phyloP scores from a whole-genome alignment of 2,113 vertebrate species.

The Cyprinodon tularosa region DNA sequence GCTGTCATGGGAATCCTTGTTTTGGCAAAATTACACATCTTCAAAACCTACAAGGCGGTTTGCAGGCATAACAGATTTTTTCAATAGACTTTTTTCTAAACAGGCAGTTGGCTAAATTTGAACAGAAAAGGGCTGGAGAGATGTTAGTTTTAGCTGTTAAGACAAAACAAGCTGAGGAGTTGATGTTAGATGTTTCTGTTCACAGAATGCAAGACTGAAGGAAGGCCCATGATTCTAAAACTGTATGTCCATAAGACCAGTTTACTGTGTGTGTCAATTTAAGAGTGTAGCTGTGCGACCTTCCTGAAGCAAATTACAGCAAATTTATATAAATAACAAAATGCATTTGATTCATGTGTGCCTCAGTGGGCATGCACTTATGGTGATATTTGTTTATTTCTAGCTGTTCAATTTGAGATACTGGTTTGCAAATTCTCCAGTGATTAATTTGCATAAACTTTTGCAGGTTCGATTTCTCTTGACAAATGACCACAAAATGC shows the following conservation, averaged over 20 bases:
- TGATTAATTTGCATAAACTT: conserved; percentile 63
- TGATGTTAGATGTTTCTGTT: conserved; percentile 27
- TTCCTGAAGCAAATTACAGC: conserved; percentile 39
- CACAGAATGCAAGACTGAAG: conserved; percentile 26
- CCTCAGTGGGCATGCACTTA: background rate
- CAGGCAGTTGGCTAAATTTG: conserved; percentile 55
- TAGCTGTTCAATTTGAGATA: conserved; percentile 26
- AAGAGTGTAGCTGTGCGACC: conserved; percentile 46
- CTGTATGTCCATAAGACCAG: conserved; percentile 60
- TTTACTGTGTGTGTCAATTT: conserved; percentile 50
- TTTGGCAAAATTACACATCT: conserved; percentile 72
- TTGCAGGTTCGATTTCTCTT: conserved; percentile 42
- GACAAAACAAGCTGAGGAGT: conserved; percentile 9
- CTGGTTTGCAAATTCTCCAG: conserved; percentile 40
- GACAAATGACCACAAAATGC: conserved; percentile 55
- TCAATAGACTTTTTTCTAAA: conserved; percentile 52
- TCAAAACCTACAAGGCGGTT: conserved; percentile 56
- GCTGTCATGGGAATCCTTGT: conserved; percentile 77
- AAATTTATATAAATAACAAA: conserved; percentile 6
- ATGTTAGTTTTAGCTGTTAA: conserved; percentile 50
- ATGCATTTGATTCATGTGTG: background rate
- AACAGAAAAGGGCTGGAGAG: conserved; percentile 34
- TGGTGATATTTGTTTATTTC: background rate
- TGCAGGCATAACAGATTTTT: conserved; percentile 51
- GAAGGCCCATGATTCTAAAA: conserved; percentile 31